Base-by-base conservation (phyloP, 1,140 invertebrate genomes). In the Lepidurus packardi region DNA sequence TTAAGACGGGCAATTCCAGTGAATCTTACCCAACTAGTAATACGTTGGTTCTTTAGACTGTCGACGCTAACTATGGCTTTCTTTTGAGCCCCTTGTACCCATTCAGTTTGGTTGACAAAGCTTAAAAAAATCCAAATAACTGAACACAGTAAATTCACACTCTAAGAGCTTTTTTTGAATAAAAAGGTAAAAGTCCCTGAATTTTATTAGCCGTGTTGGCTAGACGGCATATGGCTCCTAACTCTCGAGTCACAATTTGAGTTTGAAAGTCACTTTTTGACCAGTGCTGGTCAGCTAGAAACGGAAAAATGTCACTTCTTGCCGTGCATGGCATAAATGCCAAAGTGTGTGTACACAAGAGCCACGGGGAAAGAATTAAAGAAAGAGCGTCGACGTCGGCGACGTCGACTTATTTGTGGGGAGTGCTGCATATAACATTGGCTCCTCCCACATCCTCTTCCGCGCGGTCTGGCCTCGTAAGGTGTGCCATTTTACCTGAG, bases 321-420 rank as follows among this genome's bases (percentile, higher is more conserved):
- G 45, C 9, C 45, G 10, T 47, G 53, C 53, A 21, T 65, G 53
- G 53, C 53, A 21, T n/a, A 65, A 65, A 65, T 9, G 13, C 13
- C 53, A 65, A 65, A 21, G 53, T 65, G 53, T 65, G 16, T 65
- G 53, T 65, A 21, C 53, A 65, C 53, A 9, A 65, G 53, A 21
- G 53, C 53, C 53, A 65, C 53, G 21, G 53, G 53, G 53, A 65
- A 65, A 65, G 53, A 21, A 65, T 65, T 65, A 65, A 65, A 65
- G 53, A 65, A 65, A 65, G 53, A 65, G 53, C 53, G 53, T 65
- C 53, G 53, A 65, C 53, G 53, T 65, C 53, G 53, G 21, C 53
- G 53, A 65, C 53, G 53, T 65, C 53, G 53, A 65, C 53, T 65
- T 65, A 65, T 65, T 65, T 65, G 53, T 21, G 8, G 9, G 53